A percentile compares a stretch with the other conserved stretches of the same genome.
phyloP scores from a whole-genome alignment of 64 coral and sea anemone species.

The Porites lutea region DNA sequence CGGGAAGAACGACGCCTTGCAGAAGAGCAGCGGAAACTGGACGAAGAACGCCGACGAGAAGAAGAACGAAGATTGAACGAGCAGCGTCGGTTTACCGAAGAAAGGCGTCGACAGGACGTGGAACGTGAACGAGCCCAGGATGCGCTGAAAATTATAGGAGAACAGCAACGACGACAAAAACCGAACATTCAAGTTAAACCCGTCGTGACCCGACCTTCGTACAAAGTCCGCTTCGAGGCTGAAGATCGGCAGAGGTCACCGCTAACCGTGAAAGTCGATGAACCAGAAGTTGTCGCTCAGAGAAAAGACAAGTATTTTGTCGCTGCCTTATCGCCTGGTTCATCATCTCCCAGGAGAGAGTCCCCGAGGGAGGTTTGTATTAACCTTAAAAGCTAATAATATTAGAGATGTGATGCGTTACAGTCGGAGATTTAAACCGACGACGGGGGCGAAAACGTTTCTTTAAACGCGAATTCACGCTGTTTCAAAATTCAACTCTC shows the following conservation, averaged over 20 bases:
- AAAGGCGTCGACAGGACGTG: constrained; percentile 53
- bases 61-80: constrained; percentile 74
- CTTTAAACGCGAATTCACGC: no score
- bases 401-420: no score
- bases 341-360: constrained; percentile 13
- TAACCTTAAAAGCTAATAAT: no score
- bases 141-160: constrained; percentile 66
- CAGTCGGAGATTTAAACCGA: no score
- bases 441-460: no score
- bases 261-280: constrained; percentile 26
- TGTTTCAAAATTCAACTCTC: no score
- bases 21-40: constrained; percentile 64
- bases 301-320: background rate
- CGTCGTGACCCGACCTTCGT: constrained; percentile 20
- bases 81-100: constrained; percentile 66
- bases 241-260: constrained; percentile 38
- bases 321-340: background rate
- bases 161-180: constrained; percentile 67
- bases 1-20: constrained; percentile 52
- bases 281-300: constrained; percentile 19
- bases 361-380: constrained; percentile 28
- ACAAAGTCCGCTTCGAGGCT: constrained; percentile 54
- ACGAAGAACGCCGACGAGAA: constrained; percentile 65
- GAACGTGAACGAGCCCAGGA: constrained; percentile 32
- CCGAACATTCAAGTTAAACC: constrained; percentile 26